Evolutionary conservation across 1,140 invertebrate species (phyloP), one percentile per base, ranked within the genome.

Genomic region (Olivierus martensii): DNA sequence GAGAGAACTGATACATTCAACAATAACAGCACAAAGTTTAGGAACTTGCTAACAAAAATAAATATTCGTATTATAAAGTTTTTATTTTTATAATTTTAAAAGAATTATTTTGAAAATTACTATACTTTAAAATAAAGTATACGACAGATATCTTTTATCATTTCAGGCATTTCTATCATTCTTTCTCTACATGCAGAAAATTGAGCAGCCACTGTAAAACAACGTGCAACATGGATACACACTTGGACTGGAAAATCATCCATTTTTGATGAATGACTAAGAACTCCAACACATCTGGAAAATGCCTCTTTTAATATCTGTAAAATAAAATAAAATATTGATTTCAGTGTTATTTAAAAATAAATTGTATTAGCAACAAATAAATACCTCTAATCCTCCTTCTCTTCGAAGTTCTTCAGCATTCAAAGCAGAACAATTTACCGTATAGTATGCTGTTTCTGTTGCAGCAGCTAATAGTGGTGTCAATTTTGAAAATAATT

Each of bases 381-480:
- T 43, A 43, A 22, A 43, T 54, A 84, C 82, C 70, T 94, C 84
- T 45, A 97, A 76, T 17, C 94, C 94, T 53, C 82, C 82, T 73
- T 99, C 93, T 50, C 95, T 71, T 42, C 94, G 73, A 38, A 99
- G 72, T 70, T 99, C 95, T 72, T 99, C 93, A 0, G 93, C 95
- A 74, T 99, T 99, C 7, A 99, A 73, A 35, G 91, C 83, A 3
- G 94, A 99, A 72, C 92, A 97, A 60, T 87, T 82, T 3, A 99
- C 86, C 0, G 95, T 99, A 64, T 96, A 88, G 71, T 93, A 96
- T 22, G 88, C 87, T 6, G 99, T 75, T 71, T 99, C 93, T 56
- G 86, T 85, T 7, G 93, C 91, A 35, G 91, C 87, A 4, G 84
- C 79, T 57, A 99, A 69, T 17, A 99, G 69, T 19, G 86, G 83